Percentiles rank a stretch among this genome's conserved stretches.
phyloP scores from a whole-genome alignment of 2,888 invertebrate species.

The Sarcophaga variegata region DNA sequence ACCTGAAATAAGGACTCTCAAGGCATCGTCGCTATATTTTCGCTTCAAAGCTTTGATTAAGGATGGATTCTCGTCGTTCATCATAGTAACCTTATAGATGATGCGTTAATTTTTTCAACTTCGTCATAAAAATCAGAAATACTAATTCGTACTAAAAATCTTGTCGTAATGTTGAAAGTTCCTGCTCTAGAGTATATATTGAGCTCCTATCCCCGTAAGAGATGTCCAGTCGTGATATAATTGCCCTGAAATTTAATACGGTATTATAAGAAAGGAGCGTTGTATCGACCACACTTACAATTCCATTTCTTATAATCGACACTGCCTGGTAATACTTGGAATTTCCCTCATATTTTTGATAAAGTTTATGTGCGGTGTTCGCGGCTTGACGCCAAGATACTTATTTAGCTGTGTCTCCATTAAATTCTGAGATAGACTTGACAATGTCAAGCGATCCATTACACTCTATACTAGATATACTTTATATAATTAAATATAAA shows the following conservation, averaged over 20 bases:
- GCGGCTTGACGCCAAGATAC: slow-evolving; percentile 51
- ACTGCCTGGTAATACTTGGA: slow-evolving; percentile 35
- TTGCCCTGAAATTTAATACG: slow-evolving; percentile 44
- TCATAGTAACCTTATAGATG: slow-evolving; percentile 27
- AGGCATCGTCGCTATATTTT: background rate
- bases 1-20: too few relatives aligned
- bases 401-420: slow-evolving; percentile 30
- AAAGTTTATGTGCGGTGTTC: slow-evolving; percentile 42
- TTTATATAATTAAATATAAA: background rate
- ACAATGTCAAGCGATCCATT: slow-evolving; percentile 43
- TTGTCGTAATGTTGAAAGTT: slow-evolving; percentile 44
- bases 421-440: slow-evolving; percentile 46
- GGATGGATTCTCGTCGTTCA: slow-evolving; percentile 8
- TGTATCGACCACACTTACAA: slow-evolving; percentile 31
- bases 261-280: slow-evolving; percentile 33
- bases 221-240: slow-evolving; percentile 37
- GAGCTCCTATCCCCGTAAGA: slow-evolving; percentile 51
- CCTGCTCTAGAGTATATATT: slow-evolving; percentile 44
- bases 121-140: slow-evolving; percentile 43
- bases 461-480: slow-evolving; percentile 27
- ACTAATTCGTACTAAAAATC: slow-evolving; percentile 3
- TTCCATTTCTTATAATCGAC: slow-evolving; percentile 41
- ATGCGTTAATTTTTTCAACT: slow-evolving; percentile 41
- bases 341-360: slow-evolving; percentile 28
- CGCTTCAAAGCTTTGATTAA: background rate